These are phyloP conservation scores for Drosophila paucipuncta DNA, from an alignment of 2,888 invertebrate species.

Conservation along the genomic window DNA sequence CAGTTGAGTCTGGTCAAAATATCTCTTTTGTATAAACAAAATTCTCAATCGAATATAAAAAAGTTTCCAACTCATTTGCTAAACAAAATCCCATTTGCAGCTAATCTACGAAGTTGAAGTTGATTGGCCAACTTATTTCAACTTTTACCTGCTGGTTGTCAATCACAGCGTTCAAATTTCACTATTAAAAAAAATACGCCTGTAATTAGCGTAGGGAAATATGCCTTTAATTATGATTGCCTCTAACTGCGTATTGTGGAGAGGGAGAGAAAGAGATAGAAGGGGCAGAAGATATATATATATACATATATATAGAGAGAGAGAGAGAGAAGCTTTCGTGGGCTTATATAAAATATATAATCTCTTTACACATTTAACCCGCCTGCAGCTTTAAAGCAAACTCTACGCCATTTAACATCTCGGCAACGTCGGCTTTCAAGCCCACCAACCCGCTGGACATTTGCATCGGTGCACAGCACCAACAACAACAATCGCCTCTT, in stretches of 20 bases:
- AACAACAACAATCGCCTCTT: conserved; percentile 56
- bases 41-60: background rate
- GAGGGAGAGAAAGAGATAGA: background rate
- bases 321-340: background rate
- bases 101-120: conserved; percentile 26
- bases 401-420: conserved; percentile 76
- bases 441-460: conserved; percentile 83
- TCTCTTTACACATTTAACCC: conserved; percentile 22
- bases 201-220: conserved; percentile 61
- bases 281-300: background rate
- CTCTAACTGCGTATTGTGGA: conserved; percentile 48
- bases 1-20: conserved; percentile 5
- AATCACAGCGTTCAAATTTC: conserved; percentile 66
- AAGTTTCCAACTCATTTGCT: conserved; percentile 1
- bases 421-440: conserved; percentile 82
- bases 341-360: conserved; percentile 8
- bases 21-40: background rate
- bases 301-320: background rate
- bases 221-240: conserved; percentile 71
- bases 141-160: conserved; percentile 54
- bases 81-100: conserved; percentile 4
- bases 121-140: conserved; percentile 27
- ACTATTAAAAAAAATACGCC: conserved; percentile 43
- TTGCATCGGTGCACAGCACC: conserved; percentile 36
- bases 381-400: conserved; percentile 80